Evolutionary conservation across 2,113 vertebrate species (phyloP).

Genomic region (Peromyscus polionotus): DNA sequence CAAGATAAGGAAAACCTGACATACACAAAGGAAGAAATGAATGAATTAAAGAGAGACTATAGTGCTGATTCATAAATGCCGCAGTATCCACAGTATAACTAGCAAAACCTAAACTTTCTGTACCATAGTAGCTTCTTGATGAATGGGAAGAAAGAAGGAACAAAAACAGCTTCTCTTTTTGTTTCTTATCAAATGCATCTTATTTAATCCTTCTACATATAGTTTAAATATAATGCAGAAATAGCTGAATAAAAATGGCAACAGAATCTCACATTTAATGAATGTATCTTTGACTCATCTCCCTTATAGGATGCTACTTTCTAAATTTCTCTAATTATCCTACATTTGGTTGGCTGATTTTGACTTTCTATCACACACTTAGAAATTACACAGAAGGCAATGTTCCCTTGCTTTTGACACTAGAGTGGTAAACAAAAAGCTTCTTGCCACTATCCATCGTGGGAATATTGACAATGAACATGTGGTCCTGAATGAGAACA

Average conservation of each 20-base stretch:
- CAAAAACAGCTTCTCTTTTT: background rate
- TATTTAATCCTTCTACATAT: background rate
- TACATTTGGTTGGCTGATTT: background rate
- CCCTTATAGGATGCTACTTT: background rate
- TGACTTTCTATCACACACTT: slow-evolving; percentile 31
- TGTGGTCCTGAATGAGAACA: slow-evolving; percentile 38
- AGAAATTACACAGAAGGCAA: background rate
- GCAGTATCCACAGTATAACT: background rate
- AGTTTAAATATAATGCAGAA: background rate
- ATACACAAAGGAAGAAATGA: background rate
- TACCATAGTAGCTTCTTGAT: background rate
- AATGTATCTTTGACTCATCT: background rate
- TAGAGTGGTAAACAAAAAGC: background rate
- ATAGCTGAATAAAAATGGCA: background rate
- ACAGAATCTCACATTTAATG: background rate
- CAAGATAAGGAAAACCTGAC: background rate
- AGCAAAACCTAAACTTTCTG: background rate
- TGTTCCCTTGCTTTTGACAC: slow-evolving; percentile 6
- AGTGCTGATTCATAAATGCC: background rate
- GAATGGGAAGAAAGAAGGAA: background rate
- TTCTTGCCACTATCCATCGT: background rate
- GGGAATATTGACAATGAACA: slow-evolving; percentile 18
- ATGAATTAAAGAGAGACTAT: background rate
- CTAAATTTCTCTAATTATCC: slow-evolving; percentile 29
- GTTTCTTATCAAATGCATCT: background rate